Evolutionary conservation across 2,888 invertebrate species (phyloP), one percentile per base, ranked within the genome.

Genomic region (Nomada hirtipes): DNA sequence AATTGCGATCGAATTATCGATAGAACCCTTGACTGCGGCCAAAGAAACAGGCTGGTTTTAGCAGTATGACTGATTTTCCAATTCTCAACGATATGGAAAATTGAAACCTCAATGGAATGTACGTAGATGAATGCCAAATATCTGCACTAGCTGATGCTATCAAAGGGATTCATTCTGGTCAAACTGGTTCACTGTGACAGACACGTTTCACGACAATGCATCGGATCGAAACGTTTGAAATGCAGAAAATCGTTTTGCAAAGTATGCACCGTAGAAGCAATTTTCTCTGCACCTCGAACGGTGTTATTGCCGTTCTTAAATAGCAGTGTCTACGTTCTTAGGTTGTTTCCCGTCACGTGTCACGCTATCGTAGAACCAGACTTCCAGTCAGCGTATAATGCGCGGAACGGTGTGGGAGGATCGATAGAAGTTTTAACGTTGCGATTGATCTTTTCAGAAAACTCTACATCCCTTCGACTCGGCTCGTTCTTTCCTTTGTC

Each of bases 311-410:
- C 77, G 83, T 88, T 90, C 86, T 88, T 87, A 88, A 88, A 89
- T 88, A 87, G 86, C 88, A 85, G 84, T 89, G 89, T 90, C 89
- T 86, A 85, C 83, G 79, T 89, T 91, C 88, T 90, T 87, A 86
- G 86, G 84, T 87, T 88, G 86, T 88, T 90, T 90, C 88, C 89
- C 86, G 86, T 91, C 90, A 92, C 87, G 84, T 89, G 88, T 91
- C 92, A 92, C 91, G 91, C 90, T 79, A 91, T 85, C 85, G 60
- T 61, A 76, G 82, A 83, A 82, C 84, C 84, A 82, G 79, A 82
- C 84, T 80, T 78, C 75, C 74, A 76, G 83, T 53, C 80, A 74
- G 79, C 72, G 79, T 73, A 78, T 77, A 82, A 81, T 63, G 73
- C 69, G 75, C 72, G 75, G 63, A 82, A 72, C 76, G 52, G 75